Conservation (phyloP, 2,113 vertebrate species). For the Bos indicus region DNA sequence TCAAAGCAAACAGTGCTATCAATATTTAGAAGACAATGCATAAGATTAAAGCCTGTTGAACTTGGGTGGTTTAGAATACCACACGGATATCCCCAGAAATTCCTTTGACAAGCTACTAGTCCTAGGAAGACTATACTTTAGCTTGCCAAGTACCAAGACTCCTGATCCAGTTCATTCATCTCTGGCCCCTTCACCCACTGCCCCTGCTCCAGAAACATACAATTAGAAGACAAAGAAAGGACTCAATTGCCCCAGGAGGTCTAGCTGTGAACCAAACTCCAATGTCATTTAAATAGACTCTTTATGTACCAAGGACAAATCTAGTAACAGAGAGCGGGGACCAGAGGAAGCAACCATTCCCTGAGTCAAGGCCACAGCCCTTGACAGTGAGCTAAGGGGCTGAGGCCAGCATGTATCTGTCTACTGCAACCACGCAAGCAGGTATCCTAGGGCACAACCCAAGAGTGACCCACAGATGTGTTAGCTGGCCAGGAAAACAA, state of each 20-base stretch:
- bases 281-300: background rate
- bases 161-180: background rate
- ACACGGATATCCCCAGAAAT: background rate
- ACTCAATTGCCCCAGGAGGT: background rate
- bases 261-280: background rate
- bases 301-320: background rate
- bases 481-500: background rate
- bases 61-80: background rate
- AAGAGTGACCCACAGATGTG: background rate
- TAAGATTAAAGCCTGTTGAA: background rate
- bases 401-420: background rate
- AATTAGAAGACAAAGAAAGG: background rate
- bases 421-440: background rate
- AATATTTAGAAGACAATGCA: background rate
- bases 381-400: background rate
- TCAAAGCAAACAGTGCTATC: background rate
- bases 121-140: background rate
- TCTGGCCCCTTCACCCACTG: background rate
- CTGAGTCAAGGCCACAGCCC: background rate
- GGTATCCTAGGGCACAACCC: no score
- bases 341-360: background rate
- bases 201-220: background rate
- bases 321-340: background rate
- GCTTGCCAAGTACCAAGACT: background rate
- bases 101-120: background rate